These are phyloP conservation scores for Acanthiza pusilla DNA, from an alignment of 2,797 vertebrate genomes.

Conservation along the genomic window DNA sequence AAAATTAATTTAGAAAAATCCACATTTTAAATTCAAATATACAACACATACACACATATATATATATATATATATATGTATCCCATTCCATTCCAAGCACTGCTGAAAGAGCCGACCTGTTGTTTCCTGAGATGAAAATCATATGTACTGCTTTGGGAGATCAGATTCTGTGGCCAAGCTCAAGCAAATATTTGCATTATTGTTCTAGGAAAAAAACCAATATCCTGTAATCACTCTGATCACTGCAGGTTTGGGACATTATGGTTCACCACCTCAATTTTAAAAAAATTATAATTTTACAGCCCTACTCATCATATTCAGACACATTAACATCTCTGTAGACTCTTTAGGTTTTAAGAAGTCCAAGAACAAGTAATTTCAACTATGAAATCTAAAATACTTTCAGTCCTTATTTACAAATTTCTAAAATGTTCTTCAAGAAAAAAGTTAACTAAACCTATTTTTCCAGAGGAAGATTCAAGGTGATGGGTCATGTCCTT, in stretches of 20 bases:
- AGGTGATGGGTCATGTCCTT: neutral
- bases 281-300: neutral
- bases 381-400: neutral
- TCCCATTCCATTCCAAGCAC: neutral
- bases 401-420: neutral
- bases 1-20: neutral
- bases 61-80: neutral
- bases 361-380: neutral
- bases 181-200: neutral
- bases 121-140: neutral
- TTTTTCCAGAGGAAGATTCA: neutral
- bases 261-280: neutral
- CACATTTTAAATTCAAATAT: neutral
- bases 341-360: neutral
- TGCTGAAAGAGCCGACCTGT: neutral
- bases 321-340: neutral
- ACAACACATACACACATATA: neutral
- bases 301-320: neutral
- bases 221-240: neutral
- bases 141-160: neutral
- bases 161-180: neutral
- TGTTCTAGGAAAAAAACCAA: neutral
- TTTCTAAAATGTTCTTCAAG: neutral
- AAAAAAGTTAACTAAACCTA: neutral
- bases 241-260: neutral